Conservation (phyloP, 2,797 vertebrate genomes). For the Pseudopleuronectes americanus region DNA sequence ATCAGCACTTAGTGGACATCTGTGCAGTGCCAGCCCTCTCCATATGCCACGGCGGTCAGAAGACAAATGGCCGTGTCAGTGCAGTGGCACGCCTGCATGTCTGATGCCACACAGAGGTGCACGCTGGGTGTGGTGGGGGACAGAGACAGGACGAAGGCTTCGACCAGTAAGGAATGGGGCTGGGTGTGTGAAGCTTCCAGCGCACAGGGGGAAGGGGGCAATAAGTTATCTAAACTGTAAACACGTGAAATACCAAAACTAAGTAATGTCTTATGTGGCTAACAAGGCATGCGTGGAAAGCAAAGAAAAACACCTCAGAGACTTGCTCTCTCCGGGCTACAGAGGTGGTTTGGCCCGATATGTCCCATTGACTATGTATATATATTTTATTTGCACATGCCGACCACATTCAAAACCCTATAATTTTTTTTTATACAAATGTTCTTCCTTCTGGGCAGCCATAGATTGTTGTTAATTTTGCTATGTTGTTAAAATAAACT, state of each 20-base stretch:
- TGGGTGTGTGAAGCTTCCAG: slow-evolving; percentile 51
- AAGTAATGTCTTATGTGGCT: slow-evolving; percentile 40
- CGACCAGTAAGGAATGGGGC: slow-evolving; percentile 37
- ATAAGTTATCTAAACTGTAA: slow-evolving; percentile 67
- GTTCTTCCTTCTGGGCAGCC: background rate
- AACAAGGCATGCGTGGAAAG: slow-evolving; percentile 44
- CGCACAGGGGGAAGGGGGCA: slow-evolving; percentile 31
- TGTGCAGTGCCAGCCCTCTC: slow-evolving; percentile 83
- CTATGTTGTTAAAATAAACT: slow-evolving; percentile 6
- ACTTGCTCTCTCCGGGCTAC: background rate
- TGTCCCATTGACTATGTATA: slow-evolving; percentile 19
- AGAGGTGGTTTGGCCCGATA: slow-evolving; percentile 21
- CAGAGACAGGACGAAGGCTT: slow-evolving; percentile 53
- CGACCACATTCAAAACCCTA: slow-evolving; percentile 3
- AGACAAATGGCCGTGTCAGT: slow-evolving; percentile 82
- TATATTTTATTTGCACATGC: slow-evolving; percentile 8
- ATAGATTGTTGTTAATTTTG: slow-evolving; percentile 1
- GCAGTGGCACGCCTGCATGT: slow-evolving; percentile 71
- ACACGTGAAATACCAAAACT: slow-evolving; percentile 53
- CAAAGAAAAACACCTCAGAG: slow-evolving; percentile 35
- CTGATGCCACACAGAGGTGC: slow-evolving; percentile 71
- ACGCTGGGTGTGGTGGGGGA: slow-evolving; percentile 62
- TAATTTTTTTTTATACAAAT: background rate
- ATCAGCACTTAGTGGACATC: slow-evolving; percentile 86
- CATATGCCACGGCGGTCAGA: slow-evolving; percentile 77